Conservation (phyloP, 2,797 vertebrate genomes). For the Channallabes apus region DNA sequence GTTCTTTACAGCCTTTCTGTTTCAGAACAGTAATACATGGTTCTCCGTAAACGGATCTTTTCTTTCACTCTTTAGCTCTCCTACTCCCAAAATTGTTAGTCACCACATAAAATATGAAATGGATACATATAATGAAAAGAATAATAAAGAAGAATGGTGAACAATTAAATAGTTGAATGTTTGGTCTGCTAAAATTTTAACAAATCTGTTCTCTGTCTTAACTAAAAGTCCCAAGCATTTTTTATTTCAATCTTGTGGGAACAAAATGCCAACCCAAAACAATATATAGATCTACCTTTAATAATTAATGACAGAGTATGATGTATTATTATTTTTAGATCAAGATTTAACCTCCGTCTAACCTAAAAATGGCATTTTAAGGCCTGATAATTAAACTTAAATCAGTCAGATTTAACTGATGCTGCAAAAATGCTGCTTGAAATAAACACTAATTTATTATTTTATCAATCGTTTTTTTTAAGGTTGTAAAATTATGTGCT, state of each 20-base stretch:
- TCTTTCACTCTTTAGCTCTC: not conserved
- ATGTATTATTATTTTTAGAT: not conserved
- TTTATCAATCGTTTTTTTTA: not conserved
- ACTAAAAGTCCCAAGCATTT: not conserved
- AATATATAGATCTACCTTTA: not conserved
- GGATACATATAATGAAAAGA: too few relatives aligned
- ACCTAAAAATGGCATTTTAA: not conserved
- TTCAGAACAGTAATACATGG: conserved; percentile 27
- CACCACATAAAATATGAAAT: not conserved
- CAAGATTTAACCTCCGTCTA: not conserved
- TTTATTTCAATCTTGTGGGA: not conserved
- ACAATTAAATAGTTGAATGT: not conserved
- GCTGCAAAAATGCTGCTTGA: not conserved
- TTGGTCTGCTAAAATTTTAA: not conserved
- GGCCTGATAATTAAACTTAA: too few relatives aligned
- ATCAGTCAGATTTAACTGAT: not conserved
- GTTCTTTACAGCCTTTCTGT: conserved; percentile 24
- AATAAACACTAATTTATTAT: not conserved
- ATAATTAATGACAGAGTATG: not conserved
- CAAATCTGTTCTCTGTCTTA: not conserved
- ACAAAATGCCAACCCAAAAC: not conserved
- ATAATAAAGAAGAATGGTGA: not conserved
- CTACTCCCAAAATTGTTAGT: not conserved
- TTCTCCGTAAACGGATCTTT: not conserved
- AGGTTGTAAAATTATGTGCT: not conserved